Conservation (phyloP, 2,888 invertebrate species). For the Parelbella ahira region DNA sequence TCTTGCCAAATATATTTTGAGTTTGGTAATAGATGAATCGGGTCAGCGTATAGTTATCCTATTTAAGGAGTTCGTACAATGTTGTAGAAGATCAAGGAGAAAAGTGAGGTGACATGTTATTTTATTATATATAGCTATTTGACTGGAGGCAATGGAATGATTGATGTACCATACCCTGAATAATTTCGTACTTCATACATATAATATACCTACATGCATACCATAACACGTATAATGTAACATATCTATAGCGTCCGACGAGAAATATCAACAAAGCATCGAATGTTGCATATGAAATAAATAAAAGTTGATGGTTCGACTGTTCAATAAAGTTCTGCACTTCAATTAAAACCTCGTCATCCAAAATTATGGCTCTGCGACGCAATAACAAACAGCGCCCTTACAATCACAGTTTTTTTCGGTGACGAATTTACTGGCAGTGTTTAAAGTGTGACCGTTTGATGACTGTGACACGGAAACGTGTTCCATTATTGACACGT, state of each 20-base stretch:
- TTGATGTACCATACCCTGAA: too few relatives aligned
- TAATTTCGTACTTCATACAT: too few relatives aligned
- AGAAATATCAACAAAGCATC: conserved; percentile 1
- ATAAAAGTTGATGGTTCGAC: conserved; percentile 4
- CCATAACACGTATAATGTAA: too few relatives aligned
- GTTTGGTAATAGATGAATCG: too few relatives aligned
- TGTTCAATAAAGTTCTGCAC: conserved; percentile 9
- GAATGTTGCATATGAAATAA: conserved; percentile 1
- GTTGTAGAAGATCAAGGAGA: too few relatives aligned
- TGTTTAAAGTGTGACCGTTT: conserved; percentile 23
- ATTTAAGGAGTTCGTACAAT: too few relatives aligned
- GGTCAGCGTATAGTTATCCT: too few relatives aligned
- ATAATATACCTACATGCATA: too few relatives aligned
- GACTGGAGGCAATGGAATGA: too few relatives aligned
- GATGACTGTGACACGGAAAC: conserved; percentile 21
- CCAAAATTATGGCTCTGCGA: conserved; percentile 8
- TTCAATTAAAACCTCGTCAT: conserved; percentile 19
- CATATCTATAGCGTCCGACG: too few relatives aligned
- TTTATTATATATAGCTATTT: too few relatives aligned
- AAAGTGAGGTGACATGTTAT: too few relatives aligned
- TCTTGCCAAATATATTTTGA: conserved; percentile 1
- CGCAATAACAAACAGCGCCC: conserved; percentile 14
- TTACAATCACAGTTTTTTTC: conserved; percentile 16
- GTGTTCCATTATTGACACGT: conserved; percentile 21
- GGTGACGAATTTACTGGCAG: conserved; percentile 19